Conservation (phyloP, 2,113 vertebrate species). For the Psittacula cyanocephala region DNA sequence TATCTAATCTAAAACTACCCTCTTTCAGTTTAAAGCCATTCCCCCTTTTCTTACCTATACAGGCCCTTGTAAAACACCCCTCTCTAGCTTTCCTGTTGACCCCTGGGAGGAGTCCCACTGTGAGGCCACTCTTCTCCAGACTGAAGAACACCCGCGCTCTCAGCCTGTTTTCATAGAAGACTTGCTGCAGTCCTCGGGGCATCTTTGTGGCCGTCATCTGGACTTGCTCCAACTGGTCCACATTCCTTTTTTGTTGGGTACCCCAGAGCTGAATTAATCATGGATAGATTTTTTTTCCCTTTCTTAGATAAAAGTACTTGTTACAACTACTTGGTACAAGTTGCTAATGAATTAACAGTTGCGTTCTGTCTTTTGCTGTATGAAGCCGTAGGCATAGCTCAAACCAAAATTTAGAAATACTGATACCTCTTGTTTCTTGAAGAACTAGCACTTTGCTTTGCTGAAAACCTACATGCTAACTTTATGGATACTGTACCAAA, state of each 20-base stretch:
- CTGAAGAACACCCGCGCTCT: background rate
- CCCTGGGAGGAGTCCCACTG: background rate
- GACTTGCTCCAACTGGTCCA: background rate
- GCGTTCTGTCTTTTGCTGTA: background rate
- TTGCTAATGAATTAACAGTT: background rate
- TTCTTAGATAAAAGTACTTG: background rate
- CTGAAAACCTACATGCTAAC: background rate
- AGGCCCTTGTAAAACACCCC: background rate
- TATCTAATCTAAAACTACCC: background rate
- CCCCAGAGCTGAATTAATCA: background rate
- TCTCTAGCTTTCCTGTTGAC: background rate
- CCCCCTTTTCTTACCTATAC: background rate
- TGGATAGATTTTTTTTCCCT: accelerated
- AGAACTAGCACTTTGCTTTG: background rate
- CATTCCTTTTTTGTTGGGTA: background rate
- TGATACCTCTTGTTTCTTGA: background rate
- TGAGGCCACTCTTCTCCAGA: background rate
- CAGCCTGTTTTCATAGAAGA: background rate
- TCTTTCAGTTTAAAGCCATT: background rate
- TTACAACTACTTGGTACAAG: background rate
- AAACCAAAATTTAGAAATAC: background rate
- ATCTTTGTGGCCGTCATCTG: background rate
- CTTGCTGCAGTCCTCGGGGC: background rate
- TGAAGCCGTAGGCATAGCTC: background rate
- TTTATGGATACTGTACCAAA: background rate